Percentiles rank a stretch among this genome's conserved stretches.
phyloP scores from a whole-genome alignment of 2,888 invertebrate genomes.

The Tenodera sinensis region DNA sequence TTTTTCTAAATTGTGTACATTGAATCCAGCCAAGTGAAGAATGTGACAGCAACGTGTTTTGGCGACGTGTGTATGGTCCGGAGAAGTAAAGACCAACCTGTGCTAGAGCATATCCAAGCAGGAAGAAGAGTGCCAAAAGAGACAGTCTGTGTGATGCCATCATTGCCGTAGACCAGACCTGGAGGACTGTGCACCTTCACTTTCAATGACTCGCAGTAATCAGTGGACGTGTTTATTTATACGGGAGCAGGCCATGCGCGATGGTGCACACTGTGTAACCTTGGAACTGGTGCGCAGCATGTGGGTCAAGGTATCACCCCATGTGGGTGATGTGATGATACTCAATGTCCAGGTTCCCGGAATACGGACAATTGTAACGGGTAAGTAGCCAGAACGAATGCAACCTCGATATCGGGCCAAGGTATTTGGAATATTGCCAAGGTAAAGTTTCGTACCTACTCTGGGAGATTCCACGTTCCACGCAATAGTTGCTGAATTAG shows the following conservation, averaged over 20 bases:
- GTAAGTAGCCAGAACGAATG: background rate
- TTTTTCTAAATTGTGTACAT: no score
- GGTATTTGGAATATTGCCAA: background rate
- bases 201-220: background rate
- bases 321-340: background rate
- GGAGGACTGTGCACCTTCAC: background rate
- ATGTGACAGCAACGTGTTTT: no score
- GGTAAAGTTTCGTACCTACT: background rate
- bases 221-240: background rate
- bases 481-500: background rate
- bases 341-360: background rate
- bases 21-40: no score
- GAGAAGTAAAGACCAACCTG: background rate
- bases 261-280: background rate
- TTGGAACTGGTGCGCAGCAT: background rate
- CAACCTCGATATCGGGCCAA: background rate
- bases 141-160: background rate
- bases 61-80: no score
- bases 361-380: background rate
- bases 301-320: background rate
- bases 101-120: background rate
- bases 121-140: background rate
- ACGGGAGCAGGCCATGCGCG: background rate
- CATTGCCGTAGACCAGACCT: background rate
- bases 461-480: background rate